These are phyloP conservation scores for Sipunculus nudus DNA, from an alignment of 2,888 invertebrate species.

Conservation along the genomic window DNA sequence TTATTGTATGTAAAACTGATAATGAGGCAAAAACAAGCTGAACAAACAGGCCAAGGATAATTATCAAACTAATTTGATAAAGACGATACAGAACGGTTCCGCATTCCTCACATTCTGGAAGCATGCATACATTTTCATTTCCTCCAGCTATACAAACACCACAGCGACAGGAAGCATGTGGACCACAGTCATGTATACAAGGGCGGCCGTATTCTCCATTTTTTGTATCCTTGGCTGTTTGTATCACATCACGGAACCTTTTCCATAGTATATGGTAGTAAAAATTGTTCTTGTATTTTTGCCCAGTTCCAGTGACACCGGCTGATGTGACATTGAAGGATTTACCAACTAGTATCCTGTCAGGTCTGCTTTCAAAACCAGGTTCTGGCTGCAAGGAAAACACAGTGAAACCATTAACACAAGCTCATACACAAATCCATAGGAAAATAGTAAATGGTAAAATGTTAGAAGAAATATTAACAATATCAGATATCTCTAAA, in stretches of 20 bases:
- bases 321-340: conserved; percentile 33
- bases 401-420: not conserved
- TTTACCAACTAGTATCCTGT: conserved; percentile 49
- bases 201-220: conserved; percentile 47
- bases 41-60: conserved; percentile 31
- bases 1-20: conserved; percentile 44
- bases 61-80: conserved; percentile 29
- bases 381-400: conserved; percentile 50
- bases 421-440: not conserved
- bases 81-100: conserved; percentile 30
- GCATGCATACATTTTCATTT: conserved; percentile 42
- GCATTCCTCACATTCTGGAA: conserved; percentile 54
- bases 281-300: conserved; percentile 43
- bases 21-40: conserved; percentile 47
- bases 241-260: conserved; percentile 42
- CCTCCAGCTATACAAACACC: conserved; percentile 54
- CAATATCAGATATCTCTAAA: too few species aligned
- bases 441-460: conserved; percentile 1
- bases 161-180: conserved; percentile 57
- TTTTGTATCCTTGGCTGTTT: conserved; percentile 39
- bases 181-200: conserved; percentile 60
- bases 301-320: conserved; percentile 44
- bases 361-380: conserved; percentile 57
- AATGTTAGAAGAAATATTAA: too few species aligned
- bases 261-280: conserved; percentile 41